phyloP scores from a whole-genome alignment of 1,140 invertebrate genomes.

The Drosophila ananassae region DNA sequence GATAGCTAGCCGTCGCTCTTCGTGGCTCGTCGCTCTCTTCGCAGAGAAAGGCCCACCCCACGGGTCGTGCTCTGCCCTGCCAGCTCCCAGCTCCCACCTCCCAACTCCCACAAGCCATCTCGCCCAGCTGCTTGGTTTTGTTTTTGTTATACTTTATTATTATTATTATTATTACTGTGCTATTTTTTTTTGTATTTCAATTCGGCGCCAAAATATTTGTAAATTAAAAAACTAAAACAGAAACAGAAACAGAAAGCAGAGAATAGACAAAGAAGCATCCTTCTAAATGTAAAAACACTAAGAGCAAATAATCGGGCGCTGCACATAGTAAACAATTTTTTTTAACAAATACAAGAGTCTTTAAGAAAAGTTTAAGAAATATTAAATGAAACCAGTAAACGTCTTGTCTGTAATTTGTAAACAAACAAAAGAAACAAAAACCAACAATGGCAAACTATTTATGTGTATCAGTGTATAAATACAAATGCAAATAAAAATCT shows the following conservation, averaged over 20 bases:
- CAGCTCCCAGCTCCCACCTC: slow-evolving; percentile 7
- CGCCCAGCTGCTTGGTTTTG: slow-evolving; percentile 36
- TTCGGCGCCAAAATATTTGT: slow-evolving; percentile 77
- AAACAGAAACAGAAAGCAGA: slow-evolving; percentile 25
- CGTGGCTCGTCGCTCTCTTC: slow-evolving; percentile 8
- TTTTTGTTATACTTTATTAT: slow-evolving; percentile 68
- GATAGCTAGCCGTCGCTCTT: slow-evolving; percentile 12
- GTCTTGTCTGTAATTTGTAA: slow-evolving; percentile 75
- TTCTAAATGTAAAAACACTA: slow-evolving; percentile 63
- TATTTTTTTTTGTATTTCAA: slow-evolving; percentile 52
- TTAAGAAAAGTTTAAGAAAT: slow-evolving; percentile 35
- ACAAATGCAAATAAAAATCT: slow-evolving; percentile 45
- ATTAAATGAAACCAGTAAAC: slow-evolving; percentile 59
- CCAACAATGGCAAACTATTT: slow-evolving; percentile 34
- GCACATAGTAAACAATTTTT: slow-evolving; percentile 72
- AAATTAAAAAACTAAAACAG: slow-evolving; percentile 61
- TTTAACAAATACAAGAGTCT: slow-evolving; percentile 31
- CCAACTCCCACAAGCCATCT: slow-evolving; percentile 19
- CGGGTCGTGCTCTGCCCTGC: slow-evolving; percentile 10
- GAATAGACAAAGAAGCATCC: slow-evolving; percentile 49
- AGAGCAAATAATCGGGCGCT: slow-evolving; percentile 63
- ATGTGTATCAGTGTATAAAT: slow-evolving; percentile 68
- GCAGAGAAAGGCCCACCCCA: background rate
- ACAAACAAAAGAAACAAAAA: slow-evolving; percentile 44
- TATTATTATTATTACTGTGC: slow-evolving; percentile 68